Base-by-base conservation (phyloP, 2,113 vertebrate genomes). In the Catagonus wagneri region DNA sequence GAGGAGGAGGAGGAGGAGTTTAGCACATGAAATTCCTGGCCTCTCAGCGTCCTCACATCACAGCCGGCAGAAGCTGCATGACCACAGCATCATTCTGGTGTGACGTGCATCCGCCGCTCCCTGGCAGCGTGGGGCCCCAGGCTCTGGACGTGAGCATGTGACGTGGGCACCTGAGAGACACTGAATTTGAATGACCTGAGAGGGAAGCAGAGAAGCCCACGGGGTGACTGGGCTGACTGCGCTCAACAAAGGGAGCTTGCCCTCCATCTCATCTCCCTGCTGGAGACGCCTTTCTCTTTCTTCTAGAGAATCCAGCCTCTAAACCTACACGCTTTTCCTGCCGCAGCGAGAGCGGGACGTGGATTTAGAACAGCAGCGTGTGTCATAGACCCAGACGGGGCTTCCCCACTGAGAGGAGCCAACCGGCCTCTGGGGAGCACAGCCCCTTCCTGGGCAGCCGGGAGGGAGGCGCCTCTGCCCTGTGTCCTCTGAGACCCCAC, bases 51-150 rank as follows among this genome's bases (percentile, higher is more conserved):
- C 61, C 19, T 87, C n/a, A 22, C 10, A 0, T 13, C 50, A 27
- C n/a, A 83, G 27, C 10, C 10, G 20, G 3, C 20, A 60, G 74
- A 32, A 16, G 17, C 34, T 8, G 2, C 17, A 1, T 11, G 1
- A 16, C 32, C 1, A 0, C 29, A 60, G 54, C 0, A 1, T 10
- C 52, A 32, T 39, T 69, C 25, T 19, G 6, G 8, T 16, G 1
- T 22, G 20, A 36, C 6, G 4, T 4, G 0, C 19, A 6, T 25
- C 29, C 4, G 1, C n/a, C 3, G 1, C 52, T 60, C 32, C 39
- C 29, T 20, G 12, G 6, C 19, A 29, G 32, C 6, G 1, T n/a
- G 4, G 9, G 56, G 27, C 27, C 56, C 23, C 7, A n/a, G 2
- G 19, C n/a, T 54, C 85, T 65, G 90, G 61, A 12, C 3, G 5